These are phyloP conservation scores for Lutjanus campechanus DNA, from an alignment of 2,797 vertebrate genomes.

Conservation along the genomic window DNA sequence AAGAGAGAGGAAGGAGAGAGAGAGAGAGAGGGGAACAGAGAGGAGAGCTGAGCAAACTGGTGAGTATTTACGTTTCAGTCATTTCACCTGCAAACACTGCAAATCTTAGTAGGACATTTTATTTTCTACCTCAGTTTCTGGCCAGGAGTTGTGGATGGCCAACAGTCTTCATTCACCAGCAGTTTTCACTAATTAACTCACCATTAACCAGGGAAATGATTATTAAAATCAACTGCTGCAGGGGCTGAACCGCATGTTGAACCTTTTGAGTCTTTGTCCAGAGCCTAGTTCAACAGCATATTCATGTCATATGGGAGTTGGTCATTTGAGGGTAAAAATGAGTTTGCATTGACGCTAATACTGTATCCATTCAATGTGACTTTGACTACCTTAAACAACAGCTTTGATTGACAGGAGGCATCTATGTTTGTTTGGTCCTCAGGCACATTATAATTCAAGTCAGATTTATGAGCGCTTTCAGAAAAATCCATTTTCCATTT, in stretches of 20 bases:
- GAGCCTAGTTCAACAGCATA: neutral
- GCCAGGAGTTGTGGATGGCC: neutral
- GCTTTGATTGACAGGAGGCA: neutral
- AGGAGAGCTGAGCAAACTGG: constrained; percentile 91
- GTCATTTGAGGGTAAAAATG: neutral
- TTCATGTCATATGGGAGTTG: neutral
- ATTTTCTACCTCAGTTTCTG: neutral
- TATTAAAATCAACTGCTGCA: neutral
- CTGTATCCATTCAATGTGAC: neutral
- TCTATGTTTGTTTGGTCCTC: neutral
- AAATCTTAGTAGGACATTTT: neutral
- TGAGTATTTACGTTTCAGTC: constrained; percentile 76
- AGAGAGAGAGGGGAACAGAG: constrained; percentile 47
- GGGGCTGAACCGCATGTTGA: neutral
- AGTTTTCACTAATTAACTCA: constrained; percentile 12
- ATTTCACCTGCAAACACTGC: neutral
- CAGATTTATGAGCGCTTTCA: neutral
- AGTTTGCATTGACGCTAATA: too few species aligned
- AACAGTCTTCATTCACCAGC: neutral
- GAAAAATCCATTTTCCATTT: neutral
- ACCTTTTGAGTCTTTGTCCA: neutral
- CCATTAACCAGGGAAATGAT: neutral
- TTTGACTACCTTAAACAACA: neutral
- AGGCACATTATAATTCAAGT: neutral
- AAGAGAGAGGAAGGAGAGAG: constrained; percentile 55